Conservation (phyloP, 2,113 vertebrate genomes). For the Callipepla californica region DNA sequence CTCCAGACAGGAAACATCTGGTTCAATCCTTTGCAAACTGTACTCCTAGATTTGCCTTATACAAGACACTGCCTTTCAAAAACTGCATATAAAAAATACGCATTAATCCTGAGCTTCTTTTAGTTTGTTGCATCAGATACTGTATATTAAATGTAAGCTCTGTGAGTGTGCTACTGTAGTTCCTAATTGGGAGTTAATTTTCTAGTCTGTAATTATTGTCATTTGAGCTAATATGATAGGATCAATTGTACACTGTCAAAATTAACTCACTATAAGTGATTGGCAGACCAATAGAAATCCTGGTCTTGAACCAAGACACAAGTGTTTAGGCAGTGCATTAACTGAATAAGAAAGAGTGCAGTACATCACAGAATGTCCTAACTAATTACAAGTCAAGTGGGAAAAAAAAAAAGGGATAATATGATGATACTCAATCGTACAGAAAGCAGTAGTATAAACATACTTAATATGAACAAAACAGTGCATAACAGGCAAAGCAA, state of each 20-base stretch:
- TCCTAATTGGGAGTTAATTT: not conserved
- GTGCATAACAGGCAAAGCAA: not conserved
- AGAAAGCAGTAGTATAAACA: not conserved
- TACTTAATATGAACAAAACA: not conserved
- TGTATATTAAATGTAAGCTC: not conserved
- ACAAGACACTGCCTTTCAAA: not conserved
- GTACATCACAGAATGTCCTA: not conserved
- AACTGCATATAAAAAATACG: not conserved
- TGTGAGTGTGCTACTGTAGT: not conserved
- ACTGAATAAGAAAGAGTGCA: not conserved
- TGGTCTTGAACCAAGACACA: not conserved
- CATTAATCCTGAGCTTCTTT: not conserved
- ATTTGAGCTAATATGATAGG: not conserved
- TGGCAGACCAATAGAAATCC: not conserved
- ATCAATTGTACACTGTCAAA: not conserved
- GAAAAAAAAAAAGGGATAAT: not conserved
- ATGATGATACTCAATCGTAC: not conserved
- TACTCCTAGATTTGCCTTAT: not conserved
- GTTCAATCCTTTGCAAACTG: not conserved
- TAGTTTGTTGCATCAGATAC: not conserved
- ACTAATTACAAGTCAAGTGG: not conserved
- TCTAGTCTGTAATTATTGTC: not conserved
- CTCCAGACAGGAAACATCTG: conserved; percentile 61
- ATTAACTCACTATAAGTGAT: not conserved
- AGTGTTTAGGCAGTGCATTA: not conserved